phyloP scores from a whole-genome alignment of 2,888 invertebrate species.

The Tetragonula carbonaria region DNA sequence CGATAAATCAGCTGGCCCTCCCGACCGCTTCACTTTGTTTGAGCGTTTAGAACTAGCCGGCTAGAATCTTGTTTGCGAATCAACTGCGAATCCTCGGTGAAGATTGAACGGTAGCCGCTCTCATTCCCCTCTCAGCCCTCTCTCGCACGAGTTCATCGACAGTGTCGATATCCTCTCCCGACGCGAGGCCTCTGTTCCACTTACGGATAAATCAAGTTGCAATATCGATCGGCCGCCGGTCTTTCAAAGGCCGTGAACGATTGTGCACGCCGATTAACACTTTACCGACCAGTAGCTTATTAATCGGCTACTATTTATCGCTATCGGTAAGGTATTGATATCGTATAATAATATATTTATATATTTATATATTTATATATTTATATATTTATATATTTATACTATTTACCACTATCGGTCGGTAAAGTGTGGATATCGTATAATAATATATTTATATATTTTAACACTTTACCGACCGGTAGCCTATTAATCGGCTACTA shows the following conservation, averaged over 20 bases:
- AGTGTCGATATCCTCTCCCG: background rate
- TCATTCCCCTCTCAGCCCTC: no score
- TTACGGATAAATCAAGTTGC: background rate
- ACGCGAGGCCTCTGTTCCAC: background rate
- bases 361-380: no score
- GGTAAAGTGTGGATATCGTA: no score
- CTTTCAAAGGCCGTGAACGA: background rate
- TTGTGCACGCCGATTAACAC: background rate
- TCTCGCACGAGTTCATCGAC: background rate
- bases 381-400: no score
- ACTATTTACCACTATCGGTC: no score
- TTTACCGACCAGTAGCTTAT: no score
- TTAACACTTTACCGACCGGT: no score
- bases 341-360: no score
- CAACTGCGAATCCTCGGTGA: conserved; percentile 43
- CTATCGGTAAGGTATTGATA: no score
- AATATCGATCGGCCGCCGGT: background rate
- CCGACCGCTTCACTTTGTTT: conserved; percentile 58
- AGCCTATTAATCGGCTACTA: no score
- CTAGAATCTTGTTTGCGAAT: conserved; percentile 59
- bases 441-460: no score
- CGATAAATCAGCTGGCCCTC: conserved; percentile 48
- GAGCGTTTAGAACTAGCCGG: conserved; percentile 53
- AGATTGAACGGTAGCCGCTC: conserved; percentile 37
- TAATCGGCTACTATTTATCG: no score